Evolutionary conservation across 2,888 invertebrate genomes (phyloP).

Genomic region (Aricia artaxerxes): DNA sequence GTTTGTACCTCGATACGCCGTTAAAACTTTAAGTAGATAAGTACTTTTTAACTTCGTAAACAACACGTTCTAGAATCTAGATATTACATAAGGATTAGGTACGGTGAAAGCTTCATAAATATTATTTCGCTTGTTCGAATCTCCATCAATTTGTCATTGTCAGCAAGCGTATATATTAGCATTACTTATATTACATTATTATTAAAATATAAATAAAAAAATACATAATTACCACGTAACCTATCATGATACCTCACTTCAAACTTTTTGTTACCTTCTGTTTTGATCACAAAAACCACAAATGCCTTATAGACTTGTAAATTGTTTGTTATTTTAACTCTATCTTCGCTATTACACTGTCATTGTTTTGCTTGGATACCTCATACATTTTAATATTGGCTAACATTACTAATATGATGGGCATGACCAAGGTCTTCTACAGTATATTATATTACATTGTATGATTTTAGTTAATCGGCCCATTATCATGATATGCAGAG

Average conservation of each 20-base stretch:
- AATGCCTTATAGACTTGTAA: neutral
- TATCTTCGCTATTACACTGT: neutral
- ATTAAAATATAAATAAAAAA: too few species aligned
- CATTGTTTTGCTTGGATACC: constrained; percentile 12
- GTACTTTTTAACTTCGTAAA: too few species aligned
- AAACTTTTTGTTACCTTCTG: neutral
- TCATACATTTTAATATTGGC: constrained; percentile 3
- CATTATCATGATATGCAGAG: neutral
- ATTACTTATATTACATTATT: neutral
- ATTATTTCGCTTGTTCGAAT: neutral
- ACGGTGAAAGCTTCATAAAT: neutral
- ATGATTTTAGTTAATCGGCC: neutral
- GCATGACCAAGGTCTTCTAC: neutral
- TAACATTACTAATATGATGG: neutral
- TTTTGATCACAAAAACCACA: neutral
- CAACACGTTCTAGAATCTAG: too few species aligned
- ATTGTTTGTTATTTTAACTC: constrained; percentile 15
- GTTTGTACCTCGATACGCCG: too few species aligned
- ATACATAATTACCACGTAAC: constrained; percentile 5
- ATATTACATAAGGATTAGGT: too few species aligned
- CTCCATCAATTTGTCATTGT: neutral
- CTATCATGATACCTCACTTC: neutral
- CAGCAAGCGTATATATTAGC: neutral
- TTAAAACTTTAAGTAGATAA: too few species aligned
- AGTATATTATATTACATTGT: neutral